Conservation (phyloP, 2,888 invertebrate genomes). For the Eupithecia dodoneata region DNA sequence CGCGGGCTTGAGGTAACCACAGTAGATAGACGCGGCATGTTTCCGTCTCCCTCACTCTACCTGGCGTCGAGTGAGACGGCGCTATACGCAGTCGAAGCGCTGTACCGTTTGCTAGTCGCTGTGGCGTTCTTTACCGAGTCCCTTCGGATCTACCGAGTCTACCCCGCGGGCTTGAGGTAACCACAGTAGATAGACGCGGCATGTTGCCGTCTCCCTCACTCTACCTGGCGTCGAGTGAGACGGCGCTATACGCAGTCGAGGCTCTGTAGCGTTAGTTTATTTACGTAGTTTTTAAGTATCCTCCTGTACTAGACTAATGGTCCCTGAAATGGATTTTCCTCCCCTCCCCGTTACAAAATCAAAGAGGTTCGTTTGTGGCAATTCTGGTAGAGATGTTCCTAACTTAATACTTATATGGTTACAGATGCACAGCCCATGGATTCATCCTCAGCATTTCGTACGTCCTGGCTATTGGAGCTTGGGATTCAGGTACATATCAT, state of each 20-base stretch:
- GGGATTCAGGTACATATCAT: slow-evolving; percentile 21
- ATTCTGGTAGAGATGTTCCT: too few relatives aligned
- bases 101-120: slow-evolving; percentile 75
- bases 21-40: background rate
- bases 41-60: slow-evolving; percentile 81
- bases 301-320: too few relatives aligned
- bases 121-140: slow-evolving; percentile 79
- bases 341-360: too few relatives aligned
- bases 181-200: background rate
- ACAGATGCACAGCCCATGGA: slow-evolving; percentile 84
- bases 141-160: slow-evolving; percentile 79
- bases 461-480: slow-evolving; percentile 69
- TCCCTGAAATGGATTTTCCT: too few relatives aligned
- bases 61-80: slow-evolving; percentile 42
- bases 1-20: slow-evolving; percentile 81
- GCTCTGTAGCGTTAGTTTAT: too few relatives aligned
- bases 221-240: slow-evolving; percentile 56
- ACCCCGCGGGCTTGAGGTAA: slow-evolving; percentile 85
- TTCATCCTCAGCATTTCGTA: slow-evolving; percentile 80
- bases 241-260: slow-evolving; percentile 64
- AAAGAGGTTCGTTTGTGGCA: too few relatives aligned
- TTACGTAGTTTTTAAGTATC: too few relatives aligned
- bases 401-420: background rate
- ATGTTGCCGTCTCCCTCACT: slow-evolving; percentile 76
- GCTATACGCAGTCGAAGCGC: slow-evolving; percentile 76